Evolutionary conservation across 2,888 invertebrate genomes (phyloP).

Genomic region (Cephus pygmeus): DNA sequence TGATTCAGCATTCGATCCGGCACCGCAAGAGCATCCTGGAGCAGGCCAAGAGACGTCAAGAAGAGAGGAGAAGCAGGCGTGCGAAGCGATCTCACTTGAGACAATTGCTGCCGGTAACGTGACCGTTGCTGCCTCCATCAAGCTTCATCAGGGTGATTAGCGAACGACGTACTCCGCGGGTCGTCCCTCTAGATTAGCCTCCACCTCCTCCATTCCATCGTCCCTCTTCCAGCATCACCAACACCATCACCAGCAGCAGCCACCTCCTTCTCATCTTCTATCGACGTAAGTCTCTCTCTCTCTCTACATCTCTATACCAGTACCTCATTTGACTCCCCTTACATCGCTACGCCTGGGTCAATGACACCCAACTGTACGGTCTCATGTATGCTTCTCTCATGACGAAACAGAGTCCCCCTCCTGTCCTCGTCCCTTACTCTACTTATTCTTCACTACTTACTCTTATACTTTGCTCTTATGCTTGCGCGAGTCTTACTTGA

Average conservation of each 20-base stretch:
- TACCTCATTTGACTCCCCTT: not conserved
- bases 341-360: slow-evolving; percentile 5
- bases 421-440: not conserved
- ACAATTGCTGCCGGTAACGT: slow-evolving; percentile 31
- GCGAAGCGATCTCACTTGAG: slow-evolving; percentile 54
- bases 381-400: not conserved
- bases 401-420: not conserved
- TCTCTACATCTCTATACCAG: not conserved
- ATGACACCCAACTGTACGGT: slow-evolving; percentile 6
- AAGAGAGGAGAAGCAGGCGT: slow-evolving; percentile 30
- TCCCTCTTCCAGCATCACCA: not conserved
- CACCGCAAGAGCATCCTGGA: not conserved
- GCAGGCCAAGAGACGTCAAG: not conserved
- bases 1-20: not conserved
- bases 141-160: slow-evolving; percentile 42
- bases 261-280: slow-evolving; percentile 9
- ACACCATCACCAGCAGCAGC: not conserved
- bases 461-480: not conserved
- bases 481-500: not conserved
- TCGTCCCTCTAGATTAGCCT: slow-evolving; percentile 45
- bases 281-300: not conserved
- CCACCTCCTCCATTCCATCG: not conserved
- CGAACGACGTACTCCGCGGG: slow-evolving; percentile 39
- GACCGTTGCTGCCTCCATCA: slow-evolving; percentile 32
- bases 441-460: not conserved